Base-by-base conservation (phyloP, 1,140 invertebrate species). In the Prorops nasuta region DNA sequence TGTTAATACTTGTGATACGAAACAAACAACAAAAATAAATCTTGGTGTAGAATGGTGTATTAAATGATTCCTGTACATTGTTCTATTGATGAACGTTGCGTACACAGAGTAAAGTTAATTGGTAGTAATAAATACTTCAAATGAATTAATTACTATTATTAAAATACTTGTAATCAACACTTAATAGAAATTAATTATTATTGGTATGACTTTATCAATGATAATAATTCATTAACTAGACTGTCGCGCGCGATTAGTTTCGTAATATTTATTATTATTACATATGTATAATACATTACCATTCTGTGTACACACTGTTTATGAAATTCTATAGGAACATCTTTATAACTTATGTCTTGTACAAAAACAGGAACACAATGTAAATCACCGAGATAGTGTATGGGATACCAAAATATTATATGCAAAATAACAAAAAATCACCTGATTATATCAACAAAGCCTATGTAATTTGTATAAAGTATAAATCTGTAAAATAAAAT, bases 1-100 rank as follows among this genome's bases (percentile, higher is more conserved):
- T 59, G 51, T 58, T 56, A 58, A 56, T 66, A 59, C 50, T 69
- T 69, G 66, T 69, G 66, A 69, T 67, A 69, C 54, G 52, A 55
- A 51, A 21, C 22, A 46, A 22, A 45, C 40, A 52, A 40, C 9
- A 35, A 46, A 35, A 41, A 17, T 28, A 58, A 51, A 56, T 44
- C 54, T 60, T 45, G 35, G 41, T 43, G 37, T 31, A 21, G 37
- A 44, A 53, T n/a, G 22, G 36, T 20, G 35, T 31, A 19, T 32
- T 34, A 18, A 46, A 39, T 39, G 40, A 60, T 54, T 47, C 28
- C 39, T 34, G 12, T 40, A 49, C 31, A 45, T 61, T 42, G 15
- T 44, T 43, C 34, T 21, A 21, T 20, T 60, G 34, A 20, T 2
- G 16, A 43, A 55, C 51, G 52, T 14, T 58, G 57, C 60, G 51